A percentile compares a stretch with the other conserved stretches of the same genome.
Evolutionary conservation across 1,140 invertebrate species (phyloP).

Genomic region (Drosophila repletoides): DNA sequence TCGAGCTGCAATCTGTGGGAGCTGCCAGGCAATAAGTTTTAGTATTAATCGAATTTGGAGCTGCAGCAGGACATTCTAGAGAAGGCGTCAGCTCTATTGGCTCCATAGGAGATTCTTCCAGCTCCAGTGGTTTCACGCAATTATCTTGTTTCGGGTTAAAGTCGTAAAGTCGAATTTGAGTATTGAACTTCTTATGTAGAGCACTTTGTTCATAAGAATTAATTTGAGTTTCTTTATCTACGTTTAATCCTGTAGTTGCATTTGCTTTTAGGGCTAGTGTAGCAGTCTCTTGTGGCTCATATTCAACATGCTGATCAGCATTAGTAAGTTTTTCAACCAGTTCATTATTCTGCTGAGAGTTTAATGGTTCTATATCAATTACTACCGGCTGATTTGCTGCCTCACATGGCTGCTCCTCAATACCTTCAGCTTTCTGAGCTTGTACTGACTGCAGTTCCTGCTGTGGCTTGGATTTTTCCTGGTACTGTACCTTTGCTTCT

Average conservation of each 20-base stretch:
- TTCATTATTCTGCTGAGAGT: not conserved
- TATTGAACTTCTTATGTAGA: no score
- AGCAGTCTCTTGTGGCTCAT: not conserved
- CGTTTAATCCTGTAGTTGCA: no score
- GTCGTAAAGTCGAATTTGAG: no score
- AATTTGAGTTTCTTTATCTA: not conserved
- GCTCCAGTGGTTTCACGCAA: not conserved
- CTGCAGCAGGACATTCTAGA: constrained; percentile 32
- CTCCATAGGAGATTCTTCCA: not conserved
- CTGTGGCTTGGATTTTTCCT: not conserved
- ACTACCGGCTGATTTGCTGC: not conserved
- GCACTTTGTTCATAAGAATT: no score
- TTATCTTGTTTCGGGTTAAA: not conserved
- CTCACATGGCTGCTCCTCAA: not conserved
- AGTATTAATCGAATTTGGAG: constrained; percentile 66
- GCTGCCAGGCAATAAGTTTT: constrained; percentile 60
- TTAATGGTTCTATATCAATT: not conserved
- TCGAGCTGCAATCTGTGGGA: constrained; percentile 41
- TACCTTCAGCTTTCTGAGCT: not conserved
- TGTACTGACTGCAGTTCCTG: not conserved
- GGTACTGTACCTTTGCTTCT: not conserved
- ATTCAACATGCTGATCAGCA: not conserved
- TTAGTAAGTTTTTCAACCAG: not conserved
- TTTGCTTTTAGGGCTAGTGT: not conserved
- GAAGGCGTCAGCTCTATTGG: constrained; percentile 17